Base-by-base conservation (phyloP, 2,888 invertebrate genomes). In the Seladonia tumulorum region DNA sequence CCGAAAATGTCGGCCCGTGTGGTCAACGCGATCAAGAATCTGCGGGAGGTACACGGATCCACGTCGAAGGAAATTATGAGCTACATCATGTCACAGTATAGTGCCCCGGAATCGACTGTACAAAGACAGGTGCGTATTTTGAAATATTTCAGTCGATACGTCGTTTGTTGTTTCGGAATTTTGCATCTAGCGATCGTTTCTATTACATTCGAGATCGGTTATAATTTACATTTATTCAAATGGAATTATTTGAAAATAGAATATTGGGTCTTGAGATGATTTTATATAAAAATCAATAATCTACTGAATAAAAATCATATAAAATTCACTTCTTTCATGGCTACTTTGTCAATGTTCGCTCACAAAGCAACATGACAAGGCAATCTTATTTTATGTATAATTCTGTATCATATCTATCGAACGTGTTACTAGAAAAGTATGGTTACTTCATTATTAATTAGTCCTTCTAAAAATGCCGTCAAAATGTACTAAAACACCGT, bases 31-130 rank as follows among this genome's bases (percentile, higher is more conserved):
- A 93, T 95, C 74, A 89, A 93, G 77, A 93, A 93, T 80, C 91
- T 95, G 3, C 90, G 93, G 22, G 94, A 94, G 57, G 87, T 88
- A 7, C 93, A 92, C 0, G 95, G 95, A 0, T 95, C 95, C 12
- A 94, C 94, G 14, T 88, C 93, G 8, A 94, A 93, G 83, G 94
- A 95, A 77, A 95, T 95, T 76, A 88, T 94, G 86, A 93, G 90
- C 81, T 94, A 93, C 79, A 94, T 95, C 78, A 89, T 87, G 82
- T 90, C 93, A 5, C 93, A 94, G 76, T 92, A 92, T 81, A 90
- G 92, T 53, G 86, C 90, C 0, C 80, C 91, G 10, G 94, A 93
- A 25, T 57, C 90, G 12, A 81, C 85, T 0, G 83, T 93, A 53
- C 93, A 93, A 66, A 92, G 92, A 82, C 93, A 93, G 90, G 95